Conservation (phyloP, 2,888 invertebrate genomes). For the Zaprionus lineosus region DNA sequence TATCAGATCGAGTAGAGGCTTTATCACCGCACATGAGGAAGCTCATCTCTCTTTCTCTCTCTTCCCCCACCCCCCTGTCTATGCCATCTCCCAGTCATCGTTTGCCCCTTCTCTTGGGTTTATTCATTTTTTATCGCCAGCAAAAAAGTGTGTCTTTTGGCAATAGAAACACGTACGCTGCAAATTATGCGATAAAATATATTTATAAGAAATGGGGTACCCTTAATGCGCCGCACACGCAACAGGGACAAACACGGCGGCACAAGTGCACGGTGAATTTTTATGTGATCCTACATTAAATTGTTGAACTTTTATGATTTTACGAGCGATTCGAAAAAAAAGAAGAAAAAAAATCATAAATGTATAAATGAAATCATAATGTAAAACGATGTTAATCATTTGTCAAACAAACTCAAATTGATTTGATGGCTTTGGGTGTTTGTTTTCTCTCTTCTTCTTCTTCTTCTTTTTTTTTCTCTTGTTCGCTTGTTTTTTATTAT, state of each 20-base stretch:
- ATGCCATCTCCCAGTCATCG: too few species aligned
- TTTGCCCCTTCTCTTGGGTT: too few species aligned
- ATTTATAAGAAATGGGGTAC: slow-evolving; percentile 33
- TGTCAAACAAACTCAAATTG: slow-evolving; percentile 57
- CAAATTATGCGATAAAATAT: slow-evolving; percentile 73
- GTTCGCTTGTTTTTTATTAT: too few species aligned
- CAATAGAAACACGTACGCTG: slow-evolving; percentile 55
- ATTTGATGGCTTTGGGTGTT: slow-evolving; percentile 49
- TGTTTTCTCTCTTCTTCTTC: too few species aligned
- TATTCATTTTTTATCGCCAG: slow-evolving; percentile 25
- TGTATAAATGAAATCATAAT: too few species aligned
- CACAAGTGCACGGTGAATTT: slow-evolving; percentile 43
- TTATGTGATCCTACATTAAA: slow-evolving; percentile 51
- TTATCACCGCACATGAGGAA: slow-evolving; percentile 24
- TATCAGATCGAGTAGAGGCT: slow-evolving; percentile 20
- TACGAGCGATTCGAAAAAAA: slow-evolving; percentile 23
- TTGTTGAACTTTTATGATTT: slow-evolving; percentile 55
- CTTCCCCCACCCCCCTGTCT: too few species aligned
- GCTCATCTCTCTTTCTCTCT: not conserved
- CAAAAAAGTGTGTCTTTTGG: slow-evolving; percentile 29
- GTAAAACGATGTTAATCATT: slow-evolving; percentile 67
- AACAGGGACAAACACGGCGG: slow-evolving; percentile 10
- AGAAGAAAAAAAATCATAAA: slow-evolving; percentile 45
- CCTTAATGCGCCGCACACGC: slow-evolving; percentile 35
- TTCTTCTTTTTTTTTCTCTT: too few species aligned